phyloP scores from a whole-genome alignment of 2,888 invertebrate genomes.

The Unio pictorum region DNA sequence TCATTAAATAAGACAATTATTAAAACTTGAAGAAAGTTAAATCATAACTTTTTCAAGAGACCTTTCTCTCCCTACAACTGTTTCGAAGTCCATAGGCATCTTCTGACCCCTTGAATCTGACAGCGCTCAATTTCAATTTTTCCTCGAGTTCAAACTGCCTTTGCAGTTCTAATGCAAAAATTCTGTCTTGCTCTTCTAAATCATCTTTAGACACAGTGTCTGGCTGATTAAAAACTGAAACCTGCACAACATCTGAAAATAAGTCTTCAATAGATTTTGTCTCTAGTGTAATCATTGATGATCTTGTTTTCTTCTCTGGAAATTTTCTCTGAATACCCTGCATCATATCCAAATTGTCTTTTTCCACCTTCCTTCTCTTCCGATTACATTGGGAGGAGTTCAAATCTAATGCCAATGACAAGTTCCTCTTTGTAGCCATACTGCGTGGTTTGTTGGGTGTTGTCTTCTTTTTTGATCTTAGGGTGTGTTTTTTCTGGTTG shows the following conservation, averaged over 20 bases:
- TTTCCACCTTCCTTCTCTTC: background rate
- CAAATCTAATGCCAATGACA: background rate
- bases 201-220: background rate
- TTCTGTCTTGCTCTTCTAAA: conserved; percentile 32
- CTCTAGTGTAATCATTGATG: background rate
- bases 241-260: background rate
- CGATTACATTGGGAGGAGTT: too few relatives aligned
- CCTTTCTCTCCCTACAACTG: too few relatives aligned
- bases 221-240: background rate
- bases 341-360: too few relatives aligned
- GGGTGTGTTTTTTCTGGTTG: background rate
- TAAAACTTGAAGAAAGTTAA: too few relatives aligned
- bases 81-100: conserved; percentile 29
- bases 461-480: too few relatives aligned
- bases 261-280: background rate
- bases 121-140: conserved; percentile 23
- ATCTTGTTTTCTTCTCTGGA: background rate
- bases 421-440: background rate
- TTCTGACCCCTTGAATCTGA: conserved; percentile 36
- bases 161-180: conserved; percentile 38
- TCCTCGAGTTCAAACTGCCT: conserved; percentile 38
- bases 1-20: too few relatives aligned
- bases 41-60: too few relatives aligned
- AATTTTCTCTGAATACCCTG: background rate
- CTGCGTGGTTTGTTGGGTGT: background rate